Conservation (phyloP, 2,113 vertebrate species). For the Tenrec ecaudatus region DNA sequence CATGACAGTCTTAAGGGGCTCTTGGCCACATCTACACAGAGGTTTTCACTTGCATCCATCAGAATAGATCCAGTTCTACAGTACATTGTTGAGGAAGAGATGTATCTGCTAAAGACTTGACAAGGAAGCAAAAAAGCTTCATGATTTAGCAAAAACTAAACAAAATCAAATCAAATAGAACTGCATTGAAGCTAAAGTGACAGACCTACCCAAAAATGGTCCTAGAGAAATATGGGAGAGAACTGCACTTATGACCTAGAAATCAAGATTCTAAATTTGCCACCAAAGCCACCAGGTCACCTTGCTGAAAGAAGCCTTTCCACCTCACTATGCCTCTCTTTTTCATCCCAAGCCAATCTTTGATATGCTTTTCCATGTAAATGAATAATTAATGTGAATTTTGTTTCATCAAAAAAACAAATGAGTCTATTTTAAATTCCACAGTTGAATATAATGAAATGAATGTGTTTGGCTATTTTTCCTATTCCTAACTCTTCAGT, state of each 20-base stretch:
- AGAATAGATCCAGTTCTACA: neutral
- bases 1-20: neutral
- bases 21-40: neutral
- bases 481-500: neutral
- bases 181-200: neutral
- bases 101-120: neutral
- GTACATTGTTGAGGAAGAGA: neutral
- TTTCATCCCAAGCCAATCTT: neutral
- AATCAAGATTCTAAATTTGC: neutral
- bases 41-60: neutral
- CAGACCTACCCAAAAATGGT: neutral
- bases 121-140: neutral
- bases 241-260: neutral
- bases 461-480: neutral
- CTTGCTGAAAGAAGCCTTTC: neutral
- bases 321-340: neutral
- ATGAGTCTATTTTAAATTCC: constrained; percentile 25
- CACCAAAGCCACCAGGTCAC: neutral
- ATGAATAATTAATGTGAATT: constrained; percentile 10
- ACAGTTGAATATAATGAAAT: neutral
- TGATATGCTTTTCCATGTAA: neutral
- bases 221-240: neutral
- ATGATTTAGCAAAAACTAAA: neutral
- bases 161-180: neutral
- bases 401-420: constrained; percentile 42